These are phyloP conservation scores for Eumeta japonica DNA, from an alignment of 1,140 invertebrate species.

Conservation along the genomic window DNA sequence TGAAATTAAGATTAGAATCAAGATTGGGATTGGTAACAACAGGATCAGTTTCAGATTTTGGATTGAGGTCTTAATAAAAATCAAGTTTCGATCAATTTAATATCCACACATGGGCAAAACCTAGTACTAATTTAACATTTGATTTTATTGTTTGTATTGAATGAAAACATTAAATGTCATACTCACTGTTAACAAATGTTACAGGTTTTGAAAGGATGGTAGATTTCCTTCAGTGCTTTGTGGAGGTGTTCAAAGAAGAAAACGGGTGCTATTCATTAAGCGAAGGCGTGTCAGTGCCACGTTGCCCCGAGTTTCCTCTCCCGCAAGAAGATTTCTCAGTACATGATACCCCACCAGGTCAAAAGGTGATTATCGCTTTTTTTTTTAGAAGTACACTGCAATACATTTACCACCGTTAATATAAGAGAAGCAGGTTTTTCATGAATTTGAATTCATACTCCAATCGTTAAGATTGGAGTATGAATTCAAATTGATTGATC, in stretches of 20 bases:
- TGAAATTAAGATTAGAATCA: too few relatives aligned
- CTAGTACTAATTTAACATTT: background rate
- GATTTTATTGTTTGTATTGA: background rate
- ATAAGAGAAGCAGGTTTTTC: too few relatives aligned
- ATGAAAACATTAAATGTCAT: background rate
- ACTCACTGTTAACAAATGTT: slow-evolving; percentile 1
- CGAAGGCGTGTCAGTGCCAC: slow-evolving; percentile 22
- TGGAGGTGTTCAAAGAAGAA: slow-evolving; percentile 27
- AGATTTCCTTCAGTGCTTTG: slow-evolving; percentile 32
- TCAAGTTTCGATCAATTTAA: too few relatives aligned
- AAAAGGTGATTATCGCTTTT: too few relatives aligned
- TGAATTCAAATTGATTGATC: too few relatives aligned
- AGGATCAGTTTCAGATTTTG: too few relatives aligned
- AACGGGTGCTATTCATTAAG: slow-evolving; percentile 15
- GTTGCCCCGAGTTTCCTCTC: slow-evolving; percentile 5
- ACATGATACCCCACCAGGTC: slow-evolving; percentile 48
- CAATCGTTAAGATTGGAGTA: too few relatives aligned
- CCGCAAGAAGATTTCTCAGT: slow-evolving; percentile 32
- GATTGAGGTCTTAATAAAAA: too few relatives aligned
- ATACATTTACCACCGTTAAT: background rate
- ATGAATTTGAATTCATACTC: too few relatives aligned
- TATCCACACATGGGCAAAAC: too few relatives aligned
- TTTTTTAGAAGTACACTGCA: background rate
- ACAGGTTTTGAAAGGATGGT: slow-evolving; percentile 29
- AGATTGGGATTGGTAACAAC: too few relatives aligned